Conservation (phyloP, 2,797 vertebrate species). For the Cyprinodon diabolis region DNA sequence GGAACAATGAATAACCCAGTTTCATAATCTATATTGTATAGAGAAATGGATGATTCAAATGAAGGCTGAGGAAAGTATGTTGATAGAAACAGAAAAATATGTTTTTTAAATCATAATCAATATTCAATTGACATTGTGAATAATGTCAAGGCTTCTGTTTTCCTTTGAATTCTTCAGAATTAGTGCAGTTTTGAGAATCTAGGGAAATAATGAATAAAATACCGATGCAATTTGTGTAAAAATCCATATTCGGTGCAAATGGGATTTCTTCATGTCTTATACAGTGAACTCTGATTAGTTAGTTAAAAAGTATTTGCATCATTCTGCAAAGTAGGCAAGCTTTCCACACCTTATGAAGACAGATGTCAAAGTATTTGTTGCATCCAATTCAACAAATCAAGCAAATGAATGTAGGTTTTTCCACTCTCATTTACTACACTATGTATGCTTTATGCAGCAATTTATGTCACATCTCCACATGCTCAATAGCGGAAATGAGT, state of each 20-base stretch:
- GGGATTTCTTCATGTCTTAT: background rate
- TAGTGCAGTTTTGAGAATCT: background rate
- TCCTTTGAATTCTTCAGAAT: background rate
- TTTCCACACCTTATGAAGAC: slow-evolving; percentile 39
- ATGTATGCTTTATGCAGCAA: slow-evolving; percentile 42
- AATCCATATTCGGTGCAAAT: background rate
- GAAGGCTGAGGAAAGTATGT: slow-evolving; percentile 14
- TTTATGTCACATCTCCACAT: slow-evolving; percentile 45
- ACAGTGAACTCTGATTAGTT: background rate
- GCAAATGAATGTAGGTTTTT: slow-evolving; percentile 44
- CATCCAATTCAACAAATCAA: slow-evolving; percentile 42
- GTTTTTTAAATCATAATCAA: slow-evolving; percentile 31
- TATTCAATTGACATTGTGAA: slow-evolving; percentile 47
- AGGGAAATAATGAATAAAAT: background rate
- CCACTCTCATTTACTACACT: slow-evolving; percentile 35
- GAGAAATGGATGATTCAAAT: slow-evolving; percentile 19
- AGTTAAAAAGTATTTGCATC: background rate
- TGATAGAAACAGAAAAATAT: background rate
- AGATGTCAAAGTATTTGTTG: slow-evolving; percentile 29
- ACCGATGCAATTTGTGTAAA: background rate
- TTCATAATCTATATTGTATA: slow-evolving; percentile 33
- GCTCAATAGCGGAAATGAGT: slow-evolving; percentile 39
- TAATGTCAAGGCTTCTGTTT: slow-evolving; percentile 39
- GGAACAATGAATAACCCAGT: slow-evolving; percentile 60
- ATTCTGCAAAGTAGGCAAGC: background rate